These are phyloP conservation scores for Pterophyllum scalare DNA, from an alignment of 2,113 vertebrate species.

Conservation along the genomic window DNA sequence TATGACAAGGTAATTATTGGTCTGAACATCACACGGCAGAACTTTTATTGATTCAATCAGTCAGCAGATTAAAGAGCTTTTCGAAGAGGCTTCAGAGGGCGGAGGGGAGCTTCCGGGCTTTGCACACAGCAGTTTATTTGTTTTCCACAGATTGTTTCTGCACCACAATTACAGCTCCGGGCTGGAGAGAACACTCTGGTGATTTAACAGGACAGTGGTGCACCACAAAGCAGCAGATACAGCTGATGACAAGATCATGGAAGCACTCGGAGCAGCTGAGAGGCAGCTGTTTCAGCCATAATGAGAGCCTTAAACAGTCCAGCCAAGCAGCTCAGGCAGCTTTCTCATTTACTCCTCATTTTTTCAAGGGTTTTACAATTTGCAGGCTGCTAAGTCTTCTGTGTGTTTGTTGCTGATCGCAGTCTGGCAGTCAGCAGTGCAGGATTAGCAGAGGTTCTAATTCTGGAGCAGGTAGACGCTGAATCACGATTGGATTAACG, in stretches of 20 bases:
- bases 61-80: conserved; percentile 47
- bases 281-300: background rate
- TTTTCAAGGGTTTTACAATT: background rate
- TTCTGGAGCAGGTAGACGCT: conserved; percentile 22
- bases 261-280: conserved; percentile 20
- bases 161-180: conserved; percentile 36
- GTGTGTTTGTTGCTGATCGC: background rate
- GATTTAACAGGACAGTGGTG: conserved; percentile 29
- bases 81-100: background rate
- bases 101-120: background rate
- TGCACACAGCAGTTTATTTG: conserved; percentile 29
- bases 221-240: conserved; percentile 39
- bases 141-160: conserved; percentile 57
- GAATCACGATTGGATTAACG: conserved; percentile 16
- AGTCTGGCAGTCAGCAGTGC: background rate
- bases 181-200: conserved; percentile 24
- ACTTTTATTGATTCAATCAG: conserved; percentile 41
- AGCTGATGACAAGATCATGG: conserved; percentile 9
- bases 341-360: background rate
- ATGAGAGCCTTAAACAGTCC: conserved; percentile 1
- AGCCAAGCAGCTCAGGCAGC: background rate
- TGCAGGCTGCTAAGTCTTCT: background rate
- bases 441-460: conserved; percentile 20
- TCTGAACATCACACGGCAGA: conserved; percentile 15
- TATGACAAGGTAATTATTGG: conserved; percentile 54